A percentile compares a stretch with the other conserved stretches of the same genome.
phyloP scores from a whole-genome alignment of 2,888 invertebrate genomes.

The Napeogenes inachia region DNA sequence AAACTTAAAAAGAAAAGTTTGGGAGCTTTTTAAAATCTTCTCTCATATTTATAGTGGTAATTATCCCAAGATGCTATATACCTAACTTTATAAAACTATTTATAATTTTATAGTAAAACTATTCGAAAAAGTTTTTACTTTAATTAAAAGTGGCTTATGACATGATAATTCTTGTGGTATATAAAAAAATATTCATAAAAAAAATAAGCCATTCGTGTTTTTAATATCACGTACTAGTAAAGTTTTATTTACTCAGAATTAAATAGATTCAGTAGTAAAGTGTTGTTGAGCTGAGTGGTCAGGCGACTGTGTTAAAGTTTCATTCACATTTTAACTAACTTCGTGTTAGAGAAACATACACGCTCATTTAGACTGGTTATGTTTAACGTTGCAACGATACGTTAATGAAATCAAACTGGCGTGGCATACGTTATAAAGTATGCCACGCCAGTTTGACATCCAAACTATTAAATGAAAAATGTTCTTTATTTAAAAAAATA shows the following conservation, averaged over 20 bases:
- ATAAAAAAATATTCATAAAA: background rate
- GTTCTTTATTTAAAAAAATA: background rate
- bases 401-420: background rate
- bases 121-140: too few relatives aligned
- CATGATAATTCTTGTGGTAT: background rate
- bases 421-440: background rate
- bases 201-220: background rate
- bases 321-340: constrained; percentile 8
- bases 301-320: constrained; percentile 4
- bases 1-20: too few relatives aligned
- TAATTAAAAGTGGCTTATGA: too few relatives aligned
- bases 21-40: too few relatives aligned
- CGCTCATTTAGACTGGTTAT: constrained; percentile 2
- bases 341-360: constrained; percentile 5
- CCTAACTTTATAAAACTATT: too few relatives aligned
- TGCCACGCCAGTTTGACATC: too few relatives aligned
- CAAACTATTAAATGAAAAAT: background rate
- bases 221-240: constrained; percentile 1
- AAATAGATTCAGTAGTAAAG: constrained; percentile 7
- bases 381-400: constrained; percentile 3
- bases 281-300: constrained; percentile 5
- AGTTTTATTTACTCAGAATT: constrained; percentile 3
- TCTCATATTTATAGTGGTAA: too few relatives aligned
- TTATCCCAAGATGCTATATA: too few relatives aligned
- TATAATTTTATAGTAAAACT: too few relatives aligned